These are phyloP conservation scores for Piliocolobus tephrosceles DNA, from an alignment of 2,113 vertebrate genomes.

Conservation along the genomic window DNA sequence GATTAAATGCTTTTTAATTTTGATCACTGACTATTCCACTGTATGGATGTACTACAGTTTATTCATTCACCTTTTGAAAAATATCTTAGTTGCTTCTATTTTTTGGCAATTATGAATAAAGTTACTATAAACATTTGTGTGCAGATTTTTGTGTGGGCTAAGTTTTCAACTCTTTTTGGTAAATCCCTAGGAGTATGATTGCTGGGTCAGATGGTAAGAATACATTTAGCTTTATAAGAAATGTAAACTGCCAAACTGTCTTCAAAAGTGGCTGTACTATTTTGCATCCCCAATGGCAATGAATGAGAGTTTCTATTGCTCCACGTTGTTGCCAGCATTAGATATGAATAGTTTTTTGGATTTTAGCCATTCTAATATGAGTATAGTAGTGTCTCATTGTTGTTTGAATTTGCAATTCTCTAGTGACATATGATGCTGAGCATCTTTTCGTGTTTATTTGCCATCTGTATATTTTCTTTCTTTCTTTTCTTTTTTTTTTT, in stretches of 20 bases:
- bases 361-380: neutral
- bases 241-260: neutral
- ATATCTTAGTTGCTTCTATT: slow-evolving; percentile 12
- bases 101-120: slow-evolving; percentile 1
- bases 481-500: too few relatives aligned
- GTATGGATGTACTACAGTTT: neutral
- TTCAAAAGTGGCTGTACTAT: neutral
- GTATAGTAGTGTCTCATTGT: neutral
- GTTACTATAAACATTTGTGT: neutral
- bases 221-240: neutral
- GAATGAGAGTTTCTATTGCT: neutral
- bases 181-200: neutral
- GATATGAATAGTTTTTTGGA: neutral
- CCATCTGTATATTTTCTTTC: neutral
- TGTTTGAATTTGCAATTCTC: neutral
- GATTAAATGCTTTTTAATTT: neutral
- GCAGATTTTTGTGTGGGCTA: slow-evolving; percentile 19
- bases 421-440: neutral
- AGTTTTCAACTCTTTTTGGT: slow-evolving; percentile 5
- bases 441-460: neutral
- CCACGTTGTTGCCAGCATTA: neutral
- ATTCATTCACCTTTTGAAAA: neutral
- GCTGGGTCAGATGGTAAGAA: neutral
- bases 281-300: neutral
- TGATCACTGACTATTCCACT: neutral